A percentile compares a stretch with the other conserved stretches of the same genome.
These are phyloP conservation scores for Xylocampa areola DNA, from an alignment of 2,888 invertebrate genomes.

Conservation along the genomic window DNA sequence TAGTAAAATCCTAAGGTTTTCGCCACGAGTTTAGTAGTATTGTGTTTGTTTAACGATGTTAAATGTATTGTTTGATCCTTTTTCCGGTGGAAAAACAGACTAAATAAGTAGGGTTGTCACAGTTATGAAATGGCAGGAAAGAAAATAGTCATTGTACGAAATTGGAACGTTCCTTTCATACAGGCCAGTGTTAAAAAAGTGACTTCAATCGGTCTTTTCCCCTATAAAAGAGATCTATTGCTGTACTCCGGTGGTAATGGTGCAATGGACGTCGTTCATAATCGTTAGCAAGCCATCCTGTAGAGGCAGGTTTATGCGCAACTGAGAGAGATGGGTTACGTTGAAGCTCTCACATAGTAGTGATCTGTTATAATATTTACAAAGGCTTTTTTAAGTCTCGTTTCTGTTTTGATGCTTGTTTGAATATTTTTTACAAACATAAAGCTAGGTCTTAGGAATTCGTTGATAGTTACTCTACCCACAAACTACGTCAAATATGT, in stretches of 20 bases:
- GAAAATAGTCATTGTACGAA: not conserved
- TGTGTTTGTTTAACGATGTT: constrained; percentile 16
- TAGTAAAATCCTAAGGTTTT: constrained; percentile 48
- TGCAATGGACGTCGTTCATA: constrained; percentile 41
- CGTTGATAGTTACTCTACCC: constrained; percentile 10
- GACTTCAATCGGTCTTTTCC: constrained; percentile 21
- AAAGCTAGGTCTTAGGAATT: too few species aligned
- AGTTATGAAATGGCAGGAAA: not conserved
- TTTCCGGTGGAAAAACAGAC: constrained; percentile 2
- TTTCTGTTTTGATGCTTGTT: too few species aligned
- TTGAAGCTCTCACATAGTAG: constrained; percentile 16
- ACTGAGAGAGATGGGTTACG: constrained; percentile 33
- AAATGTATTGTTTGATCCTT: constrained; percentile 5
- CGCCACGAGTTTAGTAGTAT: constrained; percentile 16
- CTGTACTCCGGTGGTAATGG: constrained; percentile 26
- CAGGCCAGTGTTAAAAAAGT: constrained; percentile 25
- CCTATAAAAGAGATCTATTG: constrained; percentile 43
- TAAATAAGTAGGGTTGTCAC: not conserved
- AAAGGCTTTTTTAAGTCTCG: not conserved
- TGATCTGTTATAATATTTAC: constrained; percentile 26
- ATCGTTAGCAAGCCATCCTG: constrained; percentile 34
- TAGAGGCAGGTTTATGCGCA: constrained; percentile 22
- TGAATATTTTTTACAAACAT: too few species aligned
- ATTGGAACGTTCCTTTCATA: constrained; percentile 1
- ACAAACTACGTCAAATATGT: constrained; percentile 14